Evolutionary conservation across 2,797 vertebrate genomes (phyloP).

Genomic region (Darevskia nairensis): DNA sequence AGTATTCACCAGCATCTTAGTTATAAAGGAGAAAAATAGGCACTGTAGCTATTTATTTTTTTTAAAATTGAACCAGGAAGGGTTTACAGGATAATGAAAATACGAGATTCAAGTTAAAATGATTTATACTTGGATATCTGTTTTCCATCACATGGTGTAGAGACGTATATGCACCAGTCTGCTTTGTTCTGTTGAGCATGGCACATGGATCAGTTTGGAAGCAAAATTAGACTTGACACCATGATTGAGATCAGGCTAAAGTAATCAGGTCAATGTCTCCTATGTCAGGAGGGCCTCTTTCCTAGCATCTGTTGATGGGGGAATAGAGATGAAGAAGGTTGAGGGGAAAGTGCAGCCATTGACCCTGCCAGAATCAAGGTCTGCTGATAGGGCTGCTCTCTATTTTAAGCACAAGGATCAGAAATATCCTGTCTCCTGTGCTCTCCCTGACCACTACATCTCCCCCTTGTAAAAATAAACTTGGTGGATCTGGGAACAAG

Average conservation of each 20-base stretch:
- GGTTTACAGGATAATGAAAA: background rate
- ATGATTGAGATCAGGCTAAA: constrained; percentile 13
- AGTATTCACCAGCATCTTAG: background rate
- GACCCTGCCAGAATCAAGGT: background rate
- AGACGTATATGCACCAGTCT: background rate
- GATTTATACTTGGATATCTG: background rate
- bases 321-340: background rate
- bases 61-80: background rate
- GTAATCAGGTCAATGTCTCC: background rate
- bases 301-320: background rate
- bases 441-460: background rate
- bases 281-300: background rate
- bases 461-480: background rate
- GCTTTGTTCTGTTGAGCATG: background rate
- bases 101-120: background rate
- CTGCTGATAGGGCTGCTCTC: background rate
- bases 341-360: background rate
- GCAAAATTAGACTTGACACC: background rate
- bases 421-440: background rate
- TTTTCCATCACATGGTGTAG: background rate
- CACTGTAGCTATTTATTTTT: background rate
- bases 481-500: background rate
- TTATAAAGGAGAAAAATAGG: background rate
- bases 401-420: background rate
- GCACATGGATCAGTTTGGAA: background rate